phyloP scores from a whole-genome alignment of 2,113 vertebrate genomes.

The Lycaon pictus region DNA sequence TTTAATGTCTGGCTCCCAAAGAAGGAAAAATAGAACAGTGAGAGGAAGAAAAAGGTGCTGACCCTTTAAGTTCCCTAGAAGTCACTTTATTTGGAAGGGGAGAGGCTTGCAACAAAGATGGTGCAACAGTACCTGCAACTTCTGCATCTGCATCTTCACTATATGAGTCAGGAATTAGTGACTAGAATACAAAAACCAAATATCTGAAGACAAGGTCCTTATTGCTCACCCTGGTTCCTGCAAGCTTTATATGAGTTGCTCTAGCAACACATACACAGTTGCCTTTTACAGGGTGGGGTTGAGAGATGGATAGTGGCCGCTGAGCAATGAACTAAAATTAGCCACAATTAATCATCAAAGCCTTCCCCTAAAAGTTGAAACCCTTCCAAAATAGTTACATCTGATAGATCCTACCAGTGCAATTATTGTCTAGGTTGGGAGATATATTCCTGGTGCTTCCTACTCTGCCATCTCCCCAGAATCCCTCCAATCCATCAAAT shows the following conservation, averaged over 20 bases:
- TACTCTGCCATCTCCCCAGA: neutral
- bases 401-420: neutral
- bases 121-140: neutral
- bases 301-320: neutral
- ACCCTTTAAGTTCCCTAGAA: neutral
- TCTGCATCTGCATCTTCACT: neutral
- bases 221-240: neutral
- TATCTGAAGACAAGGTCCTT: neutral
- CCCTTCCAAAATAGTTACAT: neutral
- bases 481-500: neutral
- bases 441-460: neutral
- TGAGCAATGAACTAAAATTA: constrained; percentile 40
- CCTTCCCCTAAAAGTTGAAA: neutral
- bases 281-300: neutral
- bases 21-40: neutral
- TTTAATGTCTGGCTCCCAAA: neutral
- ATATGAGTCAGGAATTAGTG: neutral
- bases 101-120: neutral
- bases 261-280: neutral
- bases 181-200: neutral
- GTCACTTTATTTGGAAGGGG: neutral
- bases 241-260: neutral
- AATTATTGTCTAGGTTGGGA: neutral
- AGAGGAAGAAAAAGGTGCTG: neutral
- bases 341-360: neutral